phyloP scores from a whole-genome alignment of 2,113 vertebrate genomes.

The Bubo blakistoni region DNA sequence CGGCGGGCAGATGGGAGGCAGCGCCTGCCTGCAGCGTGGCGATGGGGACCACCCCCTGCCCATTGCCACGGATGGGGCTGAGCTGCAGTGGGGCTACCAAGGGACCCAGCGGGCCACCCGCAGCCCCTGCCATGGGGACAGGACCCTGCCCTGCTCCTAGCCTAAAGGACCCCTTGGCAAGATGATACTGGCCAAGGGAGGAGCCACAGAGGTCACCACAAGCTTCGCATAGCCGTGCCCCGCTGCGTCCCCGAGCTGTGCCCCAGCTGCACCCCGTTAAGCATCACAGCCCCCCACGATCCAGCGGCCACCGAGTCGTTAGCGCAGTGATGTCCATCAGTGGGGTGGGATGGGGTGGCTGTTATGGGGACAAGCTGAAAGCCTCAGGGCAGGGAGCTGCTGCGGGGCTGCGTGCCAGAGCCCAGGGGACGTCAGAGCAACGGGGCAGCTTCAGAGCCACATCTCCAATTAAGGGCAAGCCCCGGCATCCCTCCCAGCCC shows the following conservation, averaged over 20 bases:
- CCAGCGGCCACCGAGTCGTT: accelerated
- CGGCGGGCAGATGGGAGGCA: background rate
- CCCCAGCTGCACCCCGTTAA: background rate
- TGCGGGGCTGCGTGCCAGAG: accelerated
- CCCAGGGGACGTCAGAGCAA: background rate
- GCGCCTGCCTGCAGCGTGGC: accelerated
- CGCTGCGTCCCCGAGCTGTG: accelerated
- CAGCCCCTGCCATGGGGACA: background rate
- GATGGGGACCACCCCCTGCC: accelerated
- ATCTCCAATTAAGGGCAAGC: conserved; percentile 51
- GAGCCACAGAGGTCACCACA: background rate
- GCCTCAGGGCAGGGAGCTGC: background rate
- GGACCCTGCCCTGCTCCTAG: background rate
- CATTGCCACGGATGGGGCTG: background rate
- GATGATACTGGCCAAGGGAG: background rate
- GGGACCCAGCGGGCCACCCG: background rate
- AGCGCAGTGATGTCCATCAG: accelerated
- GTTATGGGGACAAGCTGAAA: accelerated
- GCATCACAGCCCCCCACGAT: background rate
- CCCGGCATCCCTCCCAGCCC: background rate
- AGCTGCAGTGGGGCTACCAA: background rate
- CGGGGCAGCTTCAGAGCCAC: background rate
- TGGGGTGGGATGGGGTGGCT: background rate
- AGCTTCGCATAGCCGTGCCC: background rate
- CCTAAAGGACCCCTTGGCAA: accelerated